Percentiles rank a stretch among this genome's conserved stretches.
These are phyloP conservation scores for Scaeva pyrastri DNA, from an alignment of 2,888 invertebrate genomes.

Conservation along the genomic window DNA sequence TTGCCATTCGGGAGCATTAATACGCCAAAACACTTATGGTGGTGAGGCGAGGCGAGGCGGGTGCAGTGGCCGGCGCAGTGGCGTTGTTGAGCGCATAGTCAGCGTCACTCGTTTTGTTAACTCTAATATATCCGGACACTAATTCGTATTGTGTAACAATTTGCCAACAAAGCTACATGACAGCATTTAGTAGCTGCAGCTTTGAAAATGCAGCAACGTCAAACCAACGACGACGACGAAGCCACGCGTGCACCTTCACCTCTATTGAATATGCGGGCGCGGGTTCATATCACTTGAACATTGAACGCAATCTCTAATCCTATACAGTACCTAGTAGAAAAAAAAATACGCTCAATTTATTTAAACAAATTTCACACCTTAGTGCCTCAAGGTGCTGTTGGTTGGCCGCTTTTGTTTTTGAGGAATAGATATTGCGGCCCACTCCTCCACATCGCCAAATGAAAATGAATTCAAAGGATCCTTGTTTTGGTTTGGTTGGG, in stretches of 20 bases:
- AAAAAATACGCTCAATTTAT: constrained; percentile 62
- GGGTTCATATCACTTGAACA: constrained; percentile 64
- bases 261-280: constrained; percentile 32
- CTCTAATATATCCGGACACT: constrained; percentile 72
- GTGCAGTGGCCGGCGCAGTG: background rate
- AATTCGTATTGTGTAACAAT: constrained; percentile 75
- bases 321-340: background rate
- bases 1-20: constrained; percentile 44
- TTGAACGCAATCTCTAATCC: constrained; percentile 64
- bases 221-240: constrained; percentile 1
- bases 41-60: background rate
- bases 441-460: constrained; percentile 60
- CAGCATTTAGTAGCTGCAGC: constrained; percentile 67
- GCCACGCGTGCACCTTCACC: constrained; percentile 64
- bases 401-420: constrained; percentile 67
- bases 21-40: constrained; percentile 42
- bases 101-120: constrained; percentile 64
- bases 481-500: constrained; percentile 20
- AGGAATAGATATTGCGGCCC: constrained; percentile 27
- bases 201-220: constrained; percentile 7
- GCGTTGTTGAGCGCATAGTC: constrained; percentile 21
- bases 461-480: constrained; percentile 60
- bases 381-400: constrained; percentile 64
- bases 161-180: constrained; percentile 76
- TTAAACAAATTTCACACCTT: constrained; percentile 75